These are phyloP conservation scores for Dexiosoma caninum DNA, from an alignment of 2,888 invertebrate species.

Conservation along the genomic window DNA sequence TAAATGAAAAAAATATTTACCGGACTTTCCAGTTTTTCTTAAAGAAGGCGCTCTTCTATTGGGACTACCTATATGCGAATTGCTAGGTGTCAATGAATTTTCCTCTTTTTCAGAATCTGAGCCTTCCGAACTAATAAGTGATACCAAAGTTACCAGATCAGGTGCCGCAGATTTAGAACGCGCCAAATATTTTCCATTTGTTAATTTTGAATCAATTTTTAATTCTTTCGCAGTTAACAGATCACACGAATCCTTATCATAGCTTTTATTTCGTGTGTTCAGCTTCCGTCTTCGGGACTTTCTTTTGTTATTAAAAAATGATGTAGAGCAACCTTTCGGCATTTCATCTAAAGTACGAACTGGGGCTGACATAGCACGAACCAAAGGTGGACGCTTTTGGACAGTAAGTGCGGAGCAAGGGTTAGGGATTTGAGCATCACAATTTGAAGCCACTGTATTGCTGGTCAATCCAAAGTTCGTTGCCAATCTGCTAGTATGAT, in stretches of 20 bases:
- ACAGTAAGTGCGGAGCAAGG: slow-evolving; percentile 70
- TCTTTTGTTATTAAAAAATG: slow-evolving; percentile 70
- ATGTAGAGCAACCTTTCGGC: slow-evolving; percentile 66
- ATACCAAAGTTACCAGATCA: slow-evolving; percentile 83
- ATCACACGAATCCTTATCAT: slow-evolving; percentile 52
- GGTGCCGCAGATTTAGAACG: slow-evolving; percentile 74
- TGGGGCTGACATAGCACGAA: slow-evolving; percentile 78
- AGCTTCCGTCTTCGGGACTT: slow-evolving; percentile 73
- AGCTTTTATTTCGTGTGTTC: slow-evolving; percentile 68
- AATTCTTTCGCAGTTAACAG: slow-evolving; percentile 43
- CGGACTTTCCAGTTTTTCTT: slow-evolving; percentile 77
- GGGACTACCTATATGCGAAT: slow-evolving; percentile 67
- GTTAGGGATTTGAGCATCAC: slow-evolving; percentile 59
- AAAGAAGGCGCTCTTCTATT: slow-evolving; percentile 72
- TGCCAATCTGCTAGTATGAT: slow-evolving; percentile 23
- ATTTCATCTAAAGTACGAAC: slow-evolving; percentile 74
- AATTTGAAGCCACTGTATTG: not conserved
- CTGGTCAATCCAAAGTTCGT: not conserved
- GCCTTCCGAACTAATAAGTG: slow-evolving; percentile 82
- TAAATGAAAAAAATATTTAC: slow-evolving; percentile 66
- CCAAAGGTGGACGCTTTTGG: slow-evolving; percentile 74
- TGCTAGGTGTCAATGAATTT: slow-evolving; percentile 51
- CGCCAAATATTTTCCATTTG: slow-evolving; percentile 68
- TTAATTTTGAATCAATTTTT: slow-evolving; percentile 28
- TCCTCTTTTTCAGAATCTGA: slow-evolving; percentile 81